Conservation (phyloP, 2,113 vertebrate genomes). For the Plestiodon gilberti region DNA sequence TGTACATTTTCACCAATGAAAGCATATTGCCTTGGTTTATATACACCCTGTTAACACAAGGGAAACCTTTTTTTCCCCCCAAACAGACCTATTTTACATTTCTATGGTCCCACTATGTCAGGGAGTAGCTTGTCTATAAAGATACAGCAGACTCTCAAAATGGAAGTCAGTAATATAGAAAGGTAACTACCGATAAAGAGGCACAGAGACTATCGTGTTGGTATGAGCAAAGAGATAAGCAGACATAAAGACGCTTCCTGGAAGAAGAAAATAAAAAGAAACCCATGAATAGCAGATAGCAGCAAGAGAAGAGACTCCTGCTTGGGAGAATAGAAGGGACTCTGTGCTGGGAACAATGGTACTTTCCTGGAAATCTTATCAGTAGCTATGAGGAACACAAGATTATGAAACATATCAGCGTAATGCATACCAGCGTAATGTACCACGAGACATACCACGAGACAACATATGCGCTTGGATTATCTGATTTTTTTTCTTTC, state of each 20-base stretch:
- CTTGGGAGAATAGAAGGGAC: constrained; percentile 5
- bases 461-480: background rate
- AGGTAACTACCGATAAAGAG: constrained; percentile 31
- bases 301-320: background rate
- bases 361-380: constrained; percentile 31
- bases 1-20: background rate
- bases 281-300: background rate
- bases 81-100: background rate
- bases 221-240: constrained; percentile 38
- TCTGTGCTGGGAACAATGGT: background rate
- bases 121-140: background rate
- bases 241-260: constrained; percentile 25
- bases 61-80: too few species aligned
- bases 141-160: background rate
- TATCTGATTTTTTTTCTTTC: constrained; percentile 53
- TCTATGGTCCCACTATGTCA: too few species aligned
- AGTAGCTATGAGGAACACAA: constrained; percentile 28
- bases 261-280: background rate
- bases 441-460: too few species aligned
- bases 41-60: background rate
- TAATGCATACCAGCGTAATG: too few species aligned
- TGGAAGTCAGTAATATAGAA: constrained; percentile 22
- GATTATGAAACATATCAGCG: constrained; percentile 6
- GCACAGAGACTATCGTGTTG: constrained; percentile 8
- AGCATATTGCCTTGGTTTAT: background rate